A percentile compares a stretch with the other conserved stretches of the same genome.
phyloP scores from a whole-genome alignment of 2,797 vertebrate genomes.

The Centropyge bicolor region DNA sequence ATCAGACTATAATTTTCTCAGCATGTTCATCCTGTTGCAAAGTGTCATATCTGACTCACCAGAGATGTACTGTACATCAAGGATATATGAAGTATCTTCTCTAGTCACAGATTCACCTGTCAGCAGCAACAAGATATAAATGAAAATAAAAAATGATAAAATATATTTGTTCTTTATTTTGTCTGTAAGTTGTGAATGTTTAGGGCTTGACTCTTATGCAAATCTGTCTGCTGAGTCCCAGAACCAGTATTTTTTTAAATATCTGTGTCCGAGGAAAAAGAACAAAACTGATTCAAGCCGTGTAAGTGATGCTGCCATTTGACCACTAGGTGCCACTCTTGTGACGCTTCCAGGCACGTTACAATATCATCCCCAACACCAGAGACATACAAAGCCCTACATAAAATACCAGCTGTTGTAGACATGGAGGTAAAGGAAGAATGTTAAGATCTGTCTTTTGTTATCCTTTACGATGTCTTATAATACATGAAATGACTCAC shows the following conservation, averaged over 20 bases:
- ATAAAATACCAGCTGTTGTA: constrained; percentile 1
- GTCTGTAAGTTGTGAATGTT: not conserved
- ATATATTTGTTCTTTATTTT: too few species aligned
- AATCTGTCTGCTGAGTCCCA: too few species aligned
- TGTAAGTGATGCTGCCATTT: not conserved
- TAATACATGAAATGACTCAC: not conserved
- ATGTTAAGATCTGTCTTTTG: not conserved
- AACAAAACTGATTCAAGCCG: not conserved
- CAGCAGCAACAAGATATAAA: not conserved
- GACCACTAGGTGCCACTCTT: constrained; percentile 62
- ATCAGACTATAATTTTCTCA: not conserved
- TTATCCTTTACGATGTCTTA: not conserved
- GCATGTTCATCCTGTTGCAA: not conserved
- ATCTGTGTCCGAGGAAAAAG: not conserved
- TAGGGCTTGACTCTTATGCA: not conserved
- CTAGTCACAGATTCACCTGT: not conserved
- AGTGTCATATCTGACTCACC: not conserved
- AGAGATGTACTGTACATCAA: not conserved
- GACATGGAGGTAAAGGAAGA: not conserved
- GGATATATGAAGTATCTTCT: not conserved
- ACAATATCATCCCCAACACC: not conserved
- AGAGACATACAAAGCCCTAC: not conserved
- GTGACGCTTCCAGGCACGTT: not conserved
- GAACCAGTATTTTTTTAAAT: not conserved
- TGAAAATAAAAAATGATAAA: too few species aligned